Evolutionary conservation across 2,797 vertebrate genomes (phyloP).

Genomic region (Threskiornis aethiopicus): DNA sequence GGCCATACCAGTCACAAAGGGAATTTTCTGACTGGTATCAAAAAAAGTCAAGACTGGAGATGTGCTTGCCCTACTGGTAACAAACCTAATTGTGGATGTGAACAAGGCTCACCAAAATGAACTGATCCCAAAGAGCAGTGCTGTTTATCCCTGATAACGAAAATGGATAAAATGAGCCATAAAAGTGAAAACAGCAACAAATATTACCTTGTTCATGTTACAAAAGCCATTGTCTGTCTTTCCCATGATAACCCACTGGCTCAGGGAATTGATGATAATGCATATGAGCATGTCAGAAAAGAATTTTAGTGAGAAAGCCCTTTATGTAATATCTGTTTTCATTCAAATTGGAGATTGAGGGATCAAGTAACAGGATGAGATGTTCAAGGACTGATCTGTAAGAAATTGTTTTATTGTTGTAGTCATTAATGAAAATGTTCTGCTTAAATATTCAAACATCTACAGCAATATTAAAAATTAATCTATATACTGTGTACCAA

Average conservation of each 20-base stretch:
- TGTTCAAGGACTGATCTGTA: slow-evolving; percentile 26
- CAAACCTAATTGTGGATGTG: not conserved
- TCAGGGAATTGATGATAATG: not conserved
- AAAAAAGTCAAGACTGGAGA: not conserved
- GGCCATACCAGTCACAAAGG: not conserved
- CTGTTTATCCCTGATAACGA: not conserved
- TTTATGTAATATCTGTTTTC: slow-evolving; percentile 44
- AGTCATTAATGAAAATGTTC: slow-evolving; percentile 27
- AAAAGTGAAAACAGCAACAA: not conserved
- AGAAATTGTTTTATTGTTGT: not conserved
- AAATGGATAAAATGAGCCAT: not conserved
- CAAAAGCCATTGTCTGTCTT: not conserved
- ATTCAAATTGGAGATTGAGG: slow-evolving; percentile 4
- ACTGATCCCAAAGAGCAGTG: not conserved
- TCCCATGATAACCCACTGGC: not conserved
- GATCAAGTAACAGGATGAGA: slow-evolving; percentile 14
- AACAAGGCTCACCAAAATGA: not conserved
- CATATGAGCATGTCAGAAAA: not conserved
- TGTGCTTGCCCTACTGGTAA: not conserved
- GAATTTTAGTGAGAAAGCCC: slow-evolving; percentile 6
- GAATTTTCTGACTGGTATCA: not conserved
- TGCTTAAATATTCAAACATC: not conserved
- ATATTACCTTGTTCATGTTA: not conserved
- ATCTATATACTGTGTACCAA: fast-evolving
- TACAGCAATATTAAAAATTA: slow-evolving; percentile 4